Base-by-base conservation (phyloP, 2,113 vertebrate species). In the Tympanuchus pallidicinctus region DNA sequence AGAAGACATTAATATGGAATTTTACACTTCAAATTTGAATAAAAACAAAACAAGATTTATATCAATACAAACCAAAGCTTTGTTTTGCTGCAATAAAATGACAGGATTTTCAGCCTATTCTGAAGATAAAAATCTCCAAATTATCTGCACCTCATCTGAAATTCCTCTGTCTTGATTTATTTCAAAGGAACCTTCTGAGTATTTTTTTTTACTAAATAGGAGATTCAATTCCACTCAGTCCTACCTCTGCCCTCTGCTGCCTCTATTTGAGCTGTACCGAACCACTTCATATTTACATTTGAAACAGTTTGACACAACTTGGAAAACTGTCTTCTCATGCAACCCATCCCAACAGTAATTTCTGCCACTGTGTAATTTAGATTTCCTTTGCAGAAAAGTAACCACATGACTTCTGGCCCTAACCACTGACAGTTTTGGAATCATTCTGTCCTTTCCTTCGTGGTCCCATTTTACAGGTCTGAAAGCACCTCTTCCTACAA, bases 221-320 rank as follows among this genome's bases (percentile, higher is more conserved):
- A 36, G 60, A 48, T 11, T 66, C 30, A 6, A 30, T 48, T n/a
- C 30, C 48, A 79, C 9, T 0, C 0, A 76, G 24, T 11, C 27
- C 59, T 30, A 9, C 8, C 28, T 64, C 61, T 77, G n/a, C 40
- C 17, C 30, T 19, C 17, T 32, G 54, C 54, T 70, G 42, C 45
- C 54, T 74, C 82, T 76, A 3, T 11, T 82, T 24, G 20, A 66
- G 30, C 5, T 57, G 10, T 19, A 61, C 14, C 24, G 11, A 64
- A 75, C 21, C 28, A 42, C 24, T 42, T 25, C 57, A 52, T 1
- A 5, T 28, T 77, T 22, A 27, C 34, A n/a, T 38, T 32, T 27
- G 11, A 80, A 86, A 85, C 20, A 34, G 28, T 22, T 27, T 5
- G 34, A 42, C 34, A 74, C 13, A 79, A 45, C 48, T n/a, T 69